Evolutionary conservation across 2,113 vertebrate species (phyloP).

Genomic region (Procavia capensis): DNA sequence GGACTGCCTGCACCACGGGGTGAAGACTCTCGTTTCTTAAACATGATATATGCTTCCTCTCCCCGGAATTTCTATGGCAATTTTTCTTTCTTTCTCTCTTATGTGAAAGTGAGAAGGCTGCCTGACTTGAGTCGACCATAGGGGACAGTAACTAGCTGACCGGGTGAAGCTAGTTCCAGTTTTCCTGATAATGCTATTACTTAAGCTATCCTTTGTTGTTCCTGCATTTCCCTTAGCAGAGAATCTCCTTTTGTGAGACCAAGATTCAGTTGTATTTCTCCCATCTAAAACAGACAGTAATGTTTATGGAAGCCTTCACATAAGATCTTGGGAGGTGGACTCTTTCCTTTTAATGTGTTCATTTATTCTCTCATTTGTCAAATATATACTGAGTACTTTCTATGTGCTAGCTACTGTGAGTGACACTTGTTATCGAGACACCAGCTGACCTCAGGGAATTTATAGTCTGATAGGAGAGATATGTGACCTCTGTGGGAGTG

Average conservation of each 20-base stretch:
- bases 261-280: not conserved
- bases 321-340: not conserved
- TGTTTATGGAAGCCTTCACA: not conserved
- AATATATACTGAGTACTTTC: not conserved
- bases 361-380: not conserved
- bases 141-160: not conserved
- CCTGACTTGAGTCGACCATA: not conserved
- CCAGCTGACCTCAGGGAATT: not conserved
- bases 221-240: not conserved
- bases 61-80: not conserved
- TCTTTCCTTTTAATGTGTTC: not conserved
- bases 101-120: not conserved
- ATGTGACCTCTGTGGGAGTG: not conserved
- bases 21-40: constrained; percentile 46
- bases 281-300: not conserved
- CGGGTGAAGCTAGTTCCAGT: not conserved
- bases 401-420: not conserved
- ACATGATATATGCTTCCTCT: not conserved
- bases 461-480: not conserved
- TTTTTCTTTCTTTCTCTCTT: not conserved
- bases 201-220: not conserved
- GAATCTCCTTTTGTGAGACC: not conserved
- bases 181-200: not conserved
- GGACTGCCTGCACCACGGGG: constrained; percentile 81
- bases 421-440: not conserved